phyloP scores from a whole-genome alignment of 2,113 vertebrate genomes.

The Sminthopsis crassicaudata region DNA sequence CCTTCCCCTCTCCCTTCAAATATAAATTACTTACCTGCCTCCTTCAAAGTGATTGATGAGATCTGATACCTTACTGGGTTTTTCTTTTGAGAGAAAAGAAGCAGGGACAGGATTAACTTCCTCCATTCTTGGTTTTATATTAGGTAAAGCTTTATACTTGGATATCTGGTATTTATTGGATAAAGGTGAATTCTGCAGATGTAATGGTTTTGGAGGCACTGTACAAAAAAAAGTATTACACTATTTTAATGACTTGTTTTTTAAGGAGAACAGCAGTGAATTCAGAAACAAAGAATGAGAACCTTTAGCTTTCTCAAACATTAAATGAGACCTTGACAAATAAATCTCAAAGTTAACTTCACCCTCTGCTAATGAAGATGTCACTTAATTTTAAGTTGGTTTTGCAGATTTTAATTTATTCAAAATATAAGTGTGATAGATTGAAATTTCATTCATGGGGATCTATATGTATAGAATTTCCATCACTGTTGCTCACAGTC shows the following conservation, averaged over 20 bases:
- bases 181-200: slow-evolving; percentile 90
- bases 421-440: not conserved
- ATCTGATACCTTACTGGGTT: slow-evolving; percentile 92
- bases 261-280: slow-evolving; percentile 9
- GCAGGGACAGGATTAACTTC: slow-evolving; percentile 80
- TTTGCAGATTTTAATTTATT: slow-evolving; percentile 34
- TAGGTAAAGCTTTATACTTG: slow-evolving; percentile 84
- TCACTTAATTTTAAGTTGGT: not conserved
- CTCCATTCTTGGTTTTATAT: slow-evolving; percentile 88
- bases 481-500: not conserved
- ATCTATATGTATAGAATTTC: not conserved
- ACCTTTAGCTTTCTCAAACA: slow-evolving; percentile 14
- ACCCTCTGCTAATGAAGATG: not conserved
- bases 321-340: slow-evolving; percentile 7
- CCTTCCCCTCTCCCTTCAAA: not conserved
- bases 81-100: slow-evolving; percentile 84
- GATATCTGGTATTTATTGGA: slow-evolving; percentile 79
- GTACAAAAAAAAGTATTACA: slow-evolving; percentile 71
- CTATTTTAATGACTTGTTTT: slow-evolving; percentile 43
- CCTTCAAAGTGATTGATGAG: slow-evolving; percentile 98
- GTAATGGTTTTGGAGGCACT: slow-evolving; percentile 96
- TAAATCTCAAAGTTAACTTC: not conserved
- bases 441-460: not conserved
- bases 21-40: slow-evolving; percentile 88
- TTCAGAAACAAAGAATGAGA: not conserved